phyloP scores from a whole-genome alignment of 2,797 vertebrate species.

The Pseudopleuronectes americanus region DNA sequence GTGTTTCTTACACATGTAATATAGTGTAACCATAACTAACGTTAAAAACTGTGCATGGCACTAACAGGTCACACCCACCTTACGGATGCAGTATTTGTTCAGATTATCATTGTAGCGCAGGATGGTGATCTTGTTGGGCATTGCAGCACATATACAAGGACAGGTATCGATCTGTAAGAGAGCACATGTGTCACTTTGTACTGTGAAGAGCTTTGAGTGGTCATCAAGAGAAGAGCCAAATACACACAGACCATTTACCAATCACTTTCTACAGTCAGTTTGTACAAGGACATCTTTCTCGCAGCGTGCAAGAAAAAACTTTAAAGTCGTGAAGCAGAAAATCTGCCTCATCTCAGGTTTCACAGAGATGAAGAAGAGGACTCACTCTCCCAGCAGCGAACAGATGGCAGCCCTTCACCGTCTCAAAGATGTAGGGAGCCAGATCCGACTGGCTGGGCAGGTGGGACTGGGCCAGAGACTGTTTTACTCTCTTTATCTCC shows the following conservation, averaged over 20 bases:
- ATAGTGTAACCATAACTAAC: background rate
- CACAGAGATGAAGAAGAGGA: conserved; percentile 23
- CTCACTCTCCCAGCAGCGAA: conserved; percentile 95
- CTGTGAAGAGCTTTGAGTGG: too few relatives aligned
- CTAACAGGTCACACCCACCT: conserved; percentile 79
- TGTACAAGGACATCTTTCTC: too few relatives aligned
- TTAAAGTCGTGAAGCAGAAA: background rate
- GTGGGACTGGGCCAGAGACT: conserved; percentile 95
- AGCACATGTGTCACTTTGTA: background rate
- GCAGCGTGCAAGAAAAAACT: too few relatives aligned
- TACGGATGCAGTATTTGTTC: conserved; percentile 97
- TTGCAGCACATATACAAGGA: conserved; percentile 96
- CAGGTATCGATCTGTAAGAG: conserved; percentile 90
- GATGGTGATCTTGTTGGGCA: conserved; percentile 95
- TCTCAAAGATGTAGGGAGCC: conserved; percentile 93
- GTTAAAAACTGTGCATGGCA: background rate
- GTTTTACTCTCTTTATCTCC: conserved; percentile 97
- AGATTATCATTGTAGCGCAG: conserved; percentile 96
- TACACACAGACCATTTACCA: too few relatives aligned
- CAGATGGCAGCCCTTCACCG: conserved; percentile 97
- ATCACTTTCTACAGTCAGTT: background rate
- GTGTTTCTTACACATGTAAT: background rate
- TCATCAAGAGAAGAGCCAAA: too few relatives aligned
- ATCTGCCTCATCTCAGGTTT: background rate
- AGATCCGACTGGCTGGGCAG: conserved; percentile 94